Base-by-base conservation (phyloP, 2,888 invertebrate genomes). In the Protophormia terraenovae region DNA sequence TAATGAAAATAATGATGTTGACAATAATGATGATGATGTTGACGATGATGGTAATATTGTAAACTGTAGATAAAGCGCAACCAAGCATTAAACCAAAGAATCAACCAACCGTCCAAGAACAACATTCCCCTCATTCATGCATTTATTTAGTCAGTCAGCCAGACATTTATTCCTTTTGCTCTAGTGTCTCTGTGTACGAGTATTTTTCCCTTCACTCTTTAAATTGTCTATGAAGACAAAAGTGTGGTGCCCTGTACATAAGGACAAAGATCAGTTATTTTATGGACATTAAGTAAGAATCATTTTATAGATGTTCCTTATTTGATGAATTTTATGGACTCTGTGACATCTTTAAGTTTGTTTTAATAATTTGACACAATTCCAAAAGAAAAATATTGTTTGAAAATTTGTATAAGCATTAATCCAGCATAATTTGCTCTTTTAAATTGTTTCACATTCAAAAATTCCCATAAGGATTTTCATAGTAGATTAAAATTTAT, bases 41-140 rank as follows among this genome's bases (percentile, higher is more conserved):
- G 38, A 32, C 47, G 29, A 79, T 67, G 12, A 60, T 22, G 41
- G 3, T 60, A 16, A 27, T 62, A 29, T 19, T 67, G 22, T 24
- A 50, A 78, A 24, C 5, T 66, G 55, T 19, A 45, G 55, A 66
- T 58, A 72, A 76, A 84, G 71, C 38, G 45, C 55, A 71, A 60
- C 60, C 71, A 80, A 76, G 47, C 80, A 76, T 24, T 53, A 47
- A 79, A 62, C 79, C 79, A 47, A n/a, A 29, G 66, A 84, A 29
- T 16, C 64, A 76, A 41, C 50, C 75, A 84, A 60, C 64, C 83
- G 35, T 67, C 35, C 29, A 55, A 79, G 50, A 67, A 72, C 27
- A 66, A 45, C n/a, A 50, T 53, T 47, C 47, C 62, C 55, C 45
- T n/a, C 53, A 16, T 58, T 24, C 22, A 47, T 8, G 47, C n/a